Percentiles rank a stretch among this genome's conserved stretches.
Conservation (phyloP, 2,113 vertebrate genomes). For the Trichomycterus rosablanca region DNA sequence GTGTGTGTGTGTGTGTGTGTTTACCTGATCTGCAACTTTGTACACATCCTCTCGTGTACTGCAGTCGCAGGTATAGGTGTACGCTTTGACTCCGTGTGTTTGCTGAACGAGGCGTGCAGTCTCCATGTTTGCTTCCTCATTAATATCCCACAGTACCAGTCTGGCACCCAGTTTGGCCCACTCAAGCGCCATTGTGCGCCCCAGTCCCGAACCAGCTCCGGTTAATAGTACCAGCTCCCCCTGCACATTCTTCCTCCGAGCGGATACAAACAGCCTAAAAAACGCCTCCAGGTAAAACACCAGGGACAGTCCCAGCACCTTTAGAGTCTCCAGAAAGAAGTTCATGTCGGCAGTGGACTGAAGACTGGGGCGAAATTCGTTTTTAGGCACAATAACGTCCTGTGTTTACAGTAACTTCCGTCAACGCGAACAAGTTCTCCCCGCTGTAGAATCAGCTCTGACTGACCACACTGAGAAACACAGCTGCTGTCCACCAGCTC, state of each 20-base stretch:
- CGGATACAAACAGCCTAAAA: conserved; percentile 68
- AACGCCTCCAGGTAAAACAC: conserved; percentile 74
- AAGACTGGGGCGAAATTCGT: neutral
- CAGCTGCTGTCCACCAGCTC: too few species aligned
- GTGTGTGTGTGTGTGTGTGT: neutral
- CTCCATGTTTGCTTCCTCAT: conserved; percentile 75
- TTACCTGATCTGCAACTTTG: conserved; percentile 81
- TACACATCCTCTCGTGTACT: conserved; percentile 81
- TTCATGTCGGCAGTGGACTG: conserved; percentile 67
- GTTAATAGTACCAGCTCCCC: conserved; percentile 86
- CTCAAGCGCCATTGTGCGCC: conserved; percentile 75
- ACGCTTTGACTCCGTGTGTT: conserved; percentile 58
- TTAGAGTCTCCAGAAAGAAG: conserved; percentile 70
- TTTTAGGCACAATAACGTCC: neutral
- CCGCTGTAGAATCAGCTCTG: too few species aligned
- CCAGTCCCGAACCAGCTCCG: conserved; percentile 80
- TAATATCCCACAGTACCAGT: conserved; percentile 88
- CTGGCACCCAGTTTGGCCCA: conserved; percentile 73
- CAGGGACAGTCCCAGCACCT: conserved; percentile 57
- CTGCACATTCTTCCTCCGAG: conserved; percentile 71
- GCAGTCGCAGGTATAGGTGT: conserved; percentile 81
- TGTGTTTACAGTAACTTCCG: neutral
- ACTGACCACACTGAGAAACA: conserved; percentile 8
- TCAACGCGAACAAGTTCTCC: too few species aligned
- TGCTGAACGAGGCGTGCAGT: conserved; percentile 62